Evolutionary conservation across 2,888 invertebrate genomes (phyloP).

Genomic region (Philereme vetulata): DNA sequence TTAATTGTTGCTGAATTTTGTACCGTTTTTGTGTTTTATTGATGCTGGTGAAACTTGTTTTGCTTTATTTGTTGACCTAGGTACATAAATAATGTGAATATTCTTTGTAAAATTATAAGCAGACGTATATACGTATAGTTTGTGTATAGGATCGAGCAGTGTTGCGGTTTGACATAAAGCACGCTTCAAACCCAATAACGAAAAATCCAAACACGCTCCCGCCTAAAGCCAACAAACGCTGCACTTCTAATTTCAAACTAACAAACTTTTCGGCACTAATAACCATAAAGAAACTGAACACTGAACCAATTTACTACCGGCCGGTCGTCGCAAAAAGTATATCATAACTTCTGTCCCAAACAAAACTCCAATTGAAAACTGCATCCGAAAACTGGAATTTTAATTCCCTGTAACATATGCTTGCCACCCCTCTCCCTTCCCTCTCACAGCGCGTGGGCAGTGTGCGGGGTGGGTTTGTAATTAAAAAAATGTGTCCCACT

Average conservation of each 20-base stretch:
- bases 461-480: slow-evolving; percentile 52
- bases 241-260: slow-evolving; percentile 24
- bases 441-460: slow-evolving; percentile 16
- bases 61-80: background rate
- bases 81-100: slow-evolving; percentile 1
- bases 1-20: slow-evolving; percentile 48
- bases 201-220: slow-evolving; percentile 10
- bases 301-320: slow-evolving; percentile 37
- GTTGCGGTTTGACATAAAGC: too few relatives aligned
- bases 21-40: slow-evolving; percentile 36
- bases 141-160: too few relatives aligned
- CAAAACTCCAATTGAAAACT: slow-evolving; percentile 58
- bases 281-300: slow-evolving; percentile 41
- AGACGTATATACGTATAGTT: too few relatives aligned
- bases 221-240: slow-evolving; percentile 12
- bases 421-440: slow-evolving; percentile 27
- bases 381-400: slow-evolving; percentile 76
- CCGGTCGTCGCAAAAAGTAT: slow-evolving; percentile 36
- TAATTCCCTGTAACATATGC: slow-evolving; percentile 78
- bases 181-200: slow-evolving; percentile 16
- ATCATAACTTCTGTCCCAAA: slow-evolving; percentile 36
- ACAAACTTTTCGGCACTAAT: slow-evolving; percentile 37
- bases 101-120: slow-evolving; percentile 3
- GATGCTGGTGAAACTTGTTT: slow-evolving; percentile 12
- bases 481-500: slow-evolving; percentile 82